Evolutionary conservation across 2,113 vertebrate species (phyloP).

Genomic region (Channa argus): DNA sequence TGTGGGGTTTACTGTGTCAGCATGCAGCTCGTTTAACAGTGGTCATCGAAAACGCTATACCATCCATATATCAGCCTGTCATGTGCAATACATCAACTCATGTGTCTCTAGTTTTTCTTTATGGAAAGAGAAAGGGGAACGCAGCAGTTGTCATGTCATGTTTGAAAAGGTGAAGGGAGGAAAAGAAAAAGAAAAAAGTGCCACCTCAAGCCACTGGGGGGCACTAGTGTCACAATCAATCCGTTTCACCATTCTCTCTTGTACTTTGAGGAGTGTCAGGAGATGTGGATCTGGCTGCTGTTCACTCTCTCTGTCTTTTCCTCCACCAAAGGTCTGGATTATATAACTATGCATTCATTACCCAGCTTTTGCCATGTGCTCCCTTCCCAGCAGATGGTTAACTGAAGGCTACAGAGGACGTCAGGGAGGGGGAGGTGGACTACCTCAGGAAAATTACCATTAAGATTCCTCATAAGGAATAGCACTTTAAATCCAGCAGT

Average conservation of each 20-base stretch:
- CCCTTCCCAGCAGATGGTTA: constrained; percentile 64
- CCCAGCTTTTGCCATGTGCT: constrained; percentile 53
- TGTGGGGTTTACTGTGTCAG: constrained; percentile 67
- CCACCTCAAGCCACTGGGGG: constrained; percentile 72
- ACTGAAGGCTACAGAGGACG: constrained; percentile 62
- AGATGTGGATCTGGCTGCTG: constrained; percentile 31
- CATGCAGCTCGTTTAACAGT: constrained; percentile 61
- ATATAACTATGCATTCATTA: constrained; percentile 72
- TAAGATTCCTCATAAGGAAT: constrained; percentile 8
- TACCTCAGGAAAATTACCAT: constrained; percentile 35
- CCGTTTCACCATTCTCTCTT: background rate
- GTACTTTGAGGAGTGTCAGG: constrained; percentile 13
- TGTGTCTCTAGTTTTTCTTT: constrained; percentile 45
- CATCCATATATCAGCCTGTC: constrained; percentile 51
- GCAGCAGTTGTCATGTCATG: constrained; percentile 50
- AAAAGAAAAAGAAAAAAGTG: background rate
- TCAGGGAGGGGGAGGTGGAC: background rate
- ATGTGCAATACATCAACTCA: constrained; percentile 53
- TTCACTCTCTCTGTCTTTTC: constrained; percentile 2
- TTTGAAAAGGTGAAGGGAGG: constrained; percentile 36
- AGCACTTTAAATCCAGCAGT: constrained; percentile 36
- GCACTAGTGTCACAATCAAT: constrained; percentile 73
- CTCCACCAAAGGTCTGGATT: constrained; percentile 52
- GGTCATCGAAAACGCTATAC: constrained; percentile 67
- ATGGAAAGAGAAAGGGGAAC: constrained; percentile 60